Percentiles rank a stretch among this genome's conserved stretches.
These are phyloP conservation scores for Halisarca cf. caerulea DNA, from an alignment of 37 sponge, comb jelly and placozoan genomes.

Conservation along the genomic window DNA sequence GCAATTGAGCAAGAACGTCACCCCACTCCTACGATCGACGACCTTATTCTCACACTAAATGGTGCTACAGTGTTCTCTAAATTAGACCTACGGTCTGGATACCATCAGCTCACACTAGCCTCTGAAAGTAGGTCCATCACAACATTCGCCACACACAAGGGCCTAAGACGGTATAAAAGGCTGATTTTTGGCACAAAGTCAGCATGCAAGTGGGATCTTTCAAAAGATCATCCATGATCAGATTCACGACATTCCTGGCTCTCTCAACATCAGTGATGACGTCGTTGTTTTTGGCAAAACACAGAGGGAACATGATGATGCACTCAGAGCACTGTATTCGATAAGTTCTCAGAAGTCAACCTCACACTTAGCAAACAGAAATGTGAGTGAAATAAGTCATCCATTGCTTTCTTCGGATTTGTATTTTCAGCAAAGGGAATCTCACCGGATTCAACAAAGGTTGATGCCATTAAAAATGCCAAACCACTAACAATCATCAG, in stretches of 20 bases:
- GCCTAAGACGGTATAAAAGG: constrained; percentile 28
- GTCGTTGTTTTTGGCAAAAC: too few species aligned
- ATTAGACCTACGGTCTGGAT: constrained; percentile 37
- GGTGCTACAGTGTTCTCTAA: constrained; percentile 39
- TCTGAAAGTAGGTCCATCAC: constrained; percentile 48
- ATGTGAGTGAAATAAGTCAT: constrained; percentile 46
- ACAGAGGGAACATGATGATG: constrained; percentile 17
- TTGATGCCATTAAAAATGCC: constrained; percentile 31
- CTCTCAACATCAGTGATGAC: too few species aligned
- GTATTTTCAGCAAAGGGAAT: constrained; percentile 38
- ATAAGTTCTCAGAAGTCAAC: background rate
- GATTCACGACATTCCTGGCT: constrained; percentile 29
- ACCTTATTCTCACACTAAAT: constrained; percentile 22
- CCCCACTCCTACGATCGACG: constrained; percentile 50
- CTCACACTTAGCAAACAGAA: constrained; percentile 34
- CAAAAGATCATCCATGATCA: constrained; percentile 32
- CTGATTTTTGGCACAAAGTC: constrained; percentile 48
- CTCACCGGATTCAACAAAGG: constrained; percentile 36
- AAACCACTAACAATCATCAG: constrained; percentile 18
- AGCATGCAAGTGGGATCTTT: constrained; percentile 46
- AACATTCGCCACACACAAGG: constrained; percentile 51
- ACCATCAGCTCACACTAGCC: constrained; percentile 35
- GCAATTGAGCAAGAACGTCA: constrained; percentile 56
- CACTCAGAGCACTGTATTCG: constrained; percentile 30
- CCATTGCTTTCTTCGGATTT: constrained; percentile 41